Conservation (phyloP, 2,797 vertebrate genomes). For the Sebastes itinus region DNA sequence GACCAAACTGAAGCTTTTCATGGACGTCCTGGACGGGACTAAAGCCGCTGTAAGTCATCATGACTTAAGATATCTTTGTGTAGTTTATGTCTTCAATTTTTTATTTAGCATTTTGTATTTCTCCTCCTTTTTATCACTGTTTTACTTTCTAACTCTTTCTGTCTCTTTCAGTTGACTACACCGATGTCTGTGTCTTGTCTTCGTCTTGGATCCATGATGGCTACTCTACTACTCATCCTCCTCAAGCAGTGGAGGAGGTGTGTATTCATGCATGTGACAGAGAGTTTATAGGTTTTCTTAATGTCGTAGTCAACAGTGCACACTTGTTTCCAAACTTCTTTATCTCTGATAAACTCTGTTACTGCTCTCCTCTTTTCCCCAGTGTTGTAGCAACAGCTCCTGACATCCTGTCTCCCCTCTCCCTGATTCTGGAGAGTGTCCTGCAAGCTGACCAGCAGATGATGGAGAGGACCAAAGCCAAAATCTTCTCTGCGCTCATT, state of each 20-base stretch:
- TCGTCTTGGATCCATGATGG: slow-evolving; percentile 94
- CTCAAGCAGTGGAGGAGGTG: slow-evolving; percentile 95
- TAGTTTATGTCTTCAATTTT: neutral
- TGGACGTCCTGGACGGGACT: slow-evolving; percentile 91
- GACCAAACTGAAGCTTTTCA: slow-evolving; percentile 88
- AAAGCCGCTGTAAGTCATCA: slow-evolving; percentile 88
- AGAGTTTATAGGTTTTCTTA: neutral
- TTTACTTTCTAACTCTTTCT: neutral
- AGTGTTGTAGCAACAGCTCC: slow-evolving; percentile 91
- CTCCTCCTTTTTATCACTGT: neutral
- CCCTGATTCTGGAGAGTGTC: slow-evolving; percentile 92
- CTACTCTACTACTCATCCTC: slow-evolving; percentile 92
- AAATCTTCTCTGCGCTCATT: slow-evolving; percentile 94
- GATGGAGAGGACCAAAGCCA: slow-evolving; percentile 96
- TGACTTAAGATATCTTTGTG: neutral
- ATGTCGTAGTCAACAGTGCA: neutral
- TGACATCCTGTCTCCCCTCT: slow-evolving; percentile 89
- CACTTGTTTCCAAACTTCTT: neutral
- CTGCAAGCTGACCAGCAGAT: slow-evolving; percentile 92
- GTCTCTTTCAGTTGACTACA: slow-evolving; percentile 84
- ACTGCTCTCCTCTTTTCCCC: neutral
- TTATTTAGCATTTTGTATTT: neutral
- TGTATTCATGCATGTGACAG: neutral
- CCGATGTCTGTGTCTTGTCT: slow-evolving; percentile 88
- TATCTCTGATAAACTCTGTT: neutral